These are phyloP conservation scores for Odontamblyopus rebecca DNA, from an alignment of 2,797 vertebrate genomes.

Conservation along the genomic window DNA sequence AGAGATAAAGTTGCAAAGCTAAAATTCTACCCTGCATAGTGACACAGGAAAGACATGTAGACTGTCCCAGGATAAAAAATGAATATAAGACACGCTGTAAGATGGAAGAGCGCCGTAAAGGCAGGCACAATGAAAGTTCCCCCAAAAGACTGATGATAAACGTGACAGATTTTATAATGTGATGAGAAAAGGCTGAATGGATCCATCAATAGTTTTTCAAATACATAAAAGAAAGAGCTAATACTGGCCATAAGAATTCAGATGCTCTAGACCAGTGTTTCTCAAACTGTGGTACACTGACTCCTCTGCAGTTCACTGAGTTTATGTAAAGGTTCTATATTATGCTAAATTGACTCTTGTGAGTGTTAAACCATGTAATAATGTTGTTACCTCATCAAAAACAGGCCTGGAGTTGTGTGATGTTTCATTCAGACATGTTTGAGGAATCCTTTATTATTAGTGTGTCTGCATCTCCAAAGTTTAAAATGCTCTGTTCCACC, in stretches of 20 bases:
- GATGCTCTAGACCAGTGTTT: not conserved
- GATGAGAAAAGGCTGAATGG: not conserved
- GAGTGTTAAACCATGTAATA: no score
- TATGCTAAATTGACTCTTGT: no score
- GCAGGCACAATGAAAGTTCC: not conserved
- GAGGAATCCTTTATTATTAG: no score
- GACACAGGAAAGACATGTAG: not conserved
- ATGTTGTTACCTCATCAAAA: no score
- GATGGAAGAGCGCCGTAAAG: conserved; percentile 10
- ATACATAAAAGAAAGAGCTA: not conserved
- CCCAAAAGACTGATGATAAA: not conserved
- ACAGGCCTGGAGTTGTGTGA: no score
- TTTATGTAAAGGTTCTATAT: not conserved
- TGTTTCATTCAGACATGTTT: no score
- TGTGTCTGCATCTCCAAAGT: no score
- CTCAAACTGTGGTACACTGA: no score
- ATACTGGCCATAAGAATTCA: not conserved
- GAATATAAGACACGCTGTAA: conserved; percentile 41
- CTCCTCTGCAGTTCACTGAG: no score
- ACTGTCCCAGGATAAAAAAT: conserved; percentile 41
- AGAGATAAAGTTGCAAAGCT: not conserved
- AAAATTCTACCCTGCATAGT: not conserved
- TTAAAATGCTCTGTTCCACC: no score
- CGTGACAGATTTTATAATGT: conserved; percentile 1
- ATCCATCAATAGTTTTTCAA: not conserved